Evolutionary conservation across 2,888 invertebrate species (phyloP).

Genomic region (Catonia carolina): DNA sequence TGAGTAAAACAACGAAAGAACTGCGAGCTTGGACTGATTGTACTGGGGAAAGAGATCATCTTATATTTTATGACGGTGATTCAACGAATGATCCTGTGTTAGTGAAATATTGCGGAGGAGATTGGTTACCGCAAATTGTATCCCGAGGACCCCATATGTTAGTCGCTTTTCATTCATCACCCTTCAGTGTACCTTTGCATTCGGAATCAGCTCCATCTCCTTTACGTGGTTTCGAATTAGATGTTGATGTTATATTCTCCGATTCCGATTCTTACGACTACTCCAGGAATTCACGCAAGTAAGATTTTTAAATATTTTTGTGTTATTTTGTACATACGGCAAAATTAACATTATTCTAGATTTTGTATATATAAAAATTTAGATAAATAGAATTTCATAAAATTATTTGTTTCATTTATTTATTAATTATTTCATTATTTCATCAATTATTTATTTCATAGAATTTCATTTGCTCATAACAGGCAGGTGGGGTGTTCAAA

Average conservation of each 20-base stretch:
- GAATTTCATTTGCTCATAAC: no score
- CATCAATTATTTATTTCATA: no score
- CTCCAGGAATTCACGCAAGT: conserved; percentile 50
- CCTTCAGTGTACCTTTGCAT: conserved; percentile 65
- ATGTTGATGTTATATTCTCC: conserved; percentile 81
- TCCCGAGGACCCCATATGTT: conserved; percentile 74
- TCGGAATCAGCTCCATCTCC: conserved; percentile 53
- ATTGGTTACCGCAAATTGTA: conserved; percentile 75
- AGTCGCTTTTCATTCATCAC: conserved; percentile 80
- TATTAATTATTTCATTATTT: no score
- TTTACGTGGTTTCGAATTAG: conserved; percentile 73
- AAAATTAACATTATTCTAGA: no score
- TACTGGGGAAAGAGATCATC: conserved; percentile 72
- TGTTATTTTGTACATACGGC: no score
- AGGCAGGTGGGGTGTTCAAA: no score
- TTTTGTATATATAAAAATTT: no score
- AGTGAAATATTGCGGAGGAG: conserved; percentile 75
- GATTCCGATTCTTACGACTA: conserved; percentile 83
- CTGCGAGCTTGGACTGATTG: conserved; percentile 71
- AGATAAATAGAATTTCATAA: no score
- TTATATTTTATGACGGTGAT: conserved; percentile 81
- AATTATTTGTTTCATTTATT: no score
- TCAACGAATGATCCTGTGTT: conserved; percentile 75
- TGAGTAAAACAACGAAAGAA: conserved; percentile 64
- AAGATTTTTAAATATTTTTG: conserved; percentile 26